Evolutionary conservation across 2,113 vertebrate genomes (phyloP), one percentile per base, ranked within the genome.

Genomic region (Macrotis lagotis): DNA sequence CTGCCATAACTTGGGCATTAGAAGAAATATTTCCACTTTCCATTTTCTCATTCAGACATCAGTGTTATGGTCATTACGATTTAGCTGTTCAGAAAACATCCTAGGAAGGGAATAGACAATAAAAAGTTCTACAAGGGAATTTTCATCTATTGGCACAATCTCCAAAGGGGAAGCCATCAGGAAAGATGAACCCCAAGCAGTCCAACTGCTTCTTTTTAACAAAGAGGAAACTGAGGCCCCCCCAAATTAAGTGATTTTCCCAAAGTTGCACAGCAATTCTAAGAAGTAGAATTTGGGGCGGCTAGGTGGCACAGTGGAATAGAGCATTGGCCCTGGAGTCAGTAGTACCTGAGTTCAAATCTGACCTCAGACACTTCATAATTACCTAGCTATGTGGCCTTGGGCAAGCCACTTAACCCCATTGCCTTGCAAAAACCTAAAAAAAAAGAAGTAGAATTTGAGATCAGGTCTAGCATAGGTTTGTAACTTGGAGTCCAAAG

Each of bases 21-120:
- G 91, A 93, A 59, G 74, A 95, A 93, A 5, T 48, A 74, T 59
- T 95, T 88, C 91, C n/a, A 48, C 26, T 0, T 14, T 83, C n/a
- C 66, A 83, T 83, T 44, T 94, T 95, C 94, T 52, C 92, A 90
- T 88, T 47, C 3, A 6, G 26, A 19, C 48, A 90, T 49, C 25
- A 14, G 91, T 92, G 90, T 14, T 31, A 16, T 59, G 53, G 10
- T 92, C 37, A 83, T 83, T 44, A 1, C 31, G n/a, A 49, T 49
- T 89, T 10, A 89, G 48, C n/a, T 28, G 48, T 25, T 26, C 48
- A 90, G 28, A 50, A 49, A 90, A 26, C 3, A 19, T 90, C 3
- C 28, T 90, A 48, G 14, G 48, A 49, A 49, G 48, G 25, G 24
- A 49, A 89, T 28, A 50, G 48, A 90, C 14, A 26, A 49, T 31